A percentile compares a stretch with the other conserved stretches of the same genome.
Conservation (phyloP, 1,140 invertebrate species). For the Drosophila varians region DNA sequence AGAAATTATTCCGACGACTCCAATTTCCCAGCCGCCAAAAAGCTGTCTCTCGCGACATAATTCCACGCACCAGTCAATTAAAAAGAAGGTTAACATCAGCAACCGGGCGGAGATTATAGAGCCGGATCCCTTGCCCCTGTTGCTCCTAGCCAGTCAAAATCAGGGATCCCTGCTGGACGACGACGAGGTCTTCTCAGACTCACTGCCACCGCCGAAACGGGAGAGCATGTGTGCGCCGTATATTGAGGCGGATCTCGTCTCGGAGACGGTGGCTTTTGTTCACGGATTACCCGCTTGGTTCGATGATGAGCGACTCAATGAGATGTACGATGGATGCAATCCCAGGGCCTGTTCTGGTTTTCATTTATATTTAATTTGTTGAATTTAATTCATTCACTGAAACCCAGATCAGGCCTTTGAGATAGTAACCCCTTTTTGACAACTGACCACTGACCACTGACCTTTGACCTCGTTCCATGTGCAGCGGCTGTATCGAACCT, state of each 20-base stretch:
- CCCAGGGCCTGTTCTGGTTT: slow-evolving; percentile 26
- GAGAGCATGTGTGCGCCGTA: slow-evolving; percentile 83
- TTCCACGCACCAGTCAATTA: slow-evolving; percentile 77
- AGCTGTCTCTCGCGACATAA: slow-evolving; percentile 78
- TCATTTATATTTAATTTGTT: neutral
- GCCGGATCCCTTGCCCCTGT: slow-evolving; percentile 56
- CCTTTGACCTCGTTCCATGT: slow-evolving; percentile 27
- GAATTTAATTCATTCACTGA: neutral
- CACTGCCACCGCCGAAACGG: slow-evolving; percentile 76
- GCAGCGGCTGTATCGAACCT: slow-evolving; percentile 85
- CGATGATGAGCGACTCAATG: slow-evolving; percentile 78
- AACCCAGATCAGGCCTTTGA: slow-evolving; percentile 15
- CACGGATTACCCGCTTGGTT: slow-evolving; percentile 82
- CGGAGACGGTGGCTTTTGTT: slow-evolving; percentile 69
- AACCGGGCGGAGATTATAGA: slow-evolving; percentile 79
- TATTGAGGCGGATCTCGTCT: slow-evolving; percentile 63
- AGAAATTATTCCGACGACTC: slow-evolving; percentile 1
- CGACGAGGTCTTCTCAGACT: slow-evolving; percentile 84
- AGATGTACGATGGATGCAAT: slow-evolving; percentile 56
- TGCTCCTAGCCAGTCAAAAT: slow-evolving; percentile 54
- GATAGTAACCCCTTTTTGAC: slow-evolving; percentile 1
- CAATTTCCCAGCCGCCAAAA: slow-evolving; percentile 43
- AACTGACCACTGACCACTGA: slow-evolving; percentile 14
- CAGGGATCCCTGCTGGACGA: slow-evolving; percentile 69
- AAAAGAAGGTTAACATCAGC: slow-evolving; percentile 81